A percentile compares a stretch with the other conserved stretches of the same genome.
These are phyloP conservation scores for Rhinella marina DNA, from an alignment of 2,797 vertebrate species.

Conservation along the genomic window DNA sequence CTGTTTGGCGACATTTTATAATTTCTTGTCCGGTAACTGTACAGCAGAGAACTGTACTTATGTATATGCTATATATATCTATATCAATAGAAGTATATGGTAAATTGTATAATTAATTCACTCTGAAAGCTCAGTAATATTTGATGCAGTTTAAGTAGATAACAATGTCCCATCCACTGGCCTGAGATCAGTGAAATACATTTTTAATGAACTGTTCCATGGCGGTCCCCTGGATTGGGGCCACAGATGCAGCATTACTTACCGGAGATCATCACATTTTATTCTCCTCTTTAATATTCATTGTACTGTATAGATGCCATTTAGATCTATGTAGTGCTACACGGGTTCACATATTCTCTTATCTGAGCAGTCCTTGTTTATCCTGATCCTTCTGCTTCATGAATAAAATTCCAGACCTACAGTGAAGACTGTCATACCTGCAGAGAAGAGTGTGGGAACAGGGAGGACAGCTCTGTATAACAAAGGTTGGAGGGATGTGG, in stretches of 20 bases:
- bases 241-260: neutral
- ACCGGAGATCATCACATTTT: neutral
- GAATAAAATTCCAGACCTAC: neutral
- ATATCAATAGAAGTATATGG: neutral
- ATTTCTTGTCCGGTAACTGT: neutral
- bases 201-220: neutral
- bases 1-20: neutral
- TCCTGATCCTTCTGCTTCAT: neutral
- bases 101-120: neutral
- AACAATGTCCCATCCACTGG: neutral
- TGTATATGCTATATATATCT: neutral
- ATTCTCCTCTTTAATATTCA: neutral
- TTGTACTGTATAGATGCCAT: neutral
- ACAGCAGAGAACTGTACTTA: neutral
- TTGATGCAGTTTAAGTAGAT: conserved; percentile 3
- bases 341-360: neutral
- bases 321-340: neutral
- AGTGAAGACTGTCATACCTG: neutral
- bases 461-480: no score
- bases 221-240: neutral
- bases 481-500: no score
- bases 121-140: neutral
- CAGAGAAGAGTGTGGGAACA: no score
- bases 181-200: neutral
- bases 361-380: neutral